phyloP scores from a whole-genome alignment of 2,888 invertebrate species.

The Apamea sordens region DNA sequence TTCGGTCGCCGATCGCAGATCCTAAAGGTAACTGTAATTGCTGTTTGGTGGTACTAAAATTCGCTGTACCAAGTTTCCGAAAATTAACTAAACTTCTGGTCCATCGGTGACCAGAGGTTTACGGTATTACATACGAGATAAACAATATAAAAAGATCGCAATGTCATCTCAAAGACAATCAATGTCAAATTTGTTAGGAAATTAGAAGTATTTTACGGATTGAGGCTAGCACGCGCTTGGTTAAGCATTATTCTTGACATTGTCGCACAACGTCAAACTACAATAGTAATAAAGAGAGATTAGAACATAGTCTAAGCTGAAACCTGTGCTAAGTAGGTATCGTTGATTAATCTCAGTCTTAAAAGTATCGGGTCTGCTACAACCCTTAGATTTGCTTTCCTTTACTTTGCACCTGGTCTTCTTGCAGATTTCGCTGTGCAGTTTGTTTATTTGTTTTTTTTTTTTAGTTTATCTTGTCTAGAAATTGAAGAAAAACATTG shows the following conservation, averaged over 20 bases:
- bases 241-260: too few species aligned
- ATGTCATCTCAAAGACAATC: not conserved
- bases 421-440: conserved; percentile 35
- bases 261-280: not conserved
- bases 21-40: not conserved
- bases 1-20: too few species aligned
- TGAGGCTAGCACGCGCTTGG: not conserved
- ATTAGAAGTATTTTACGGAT: not conserved
- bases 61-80: not conserved
- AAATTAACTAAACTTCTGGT: not conserved
- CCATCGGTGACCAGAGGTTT: too few species aligned
- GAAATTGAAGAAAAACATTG: conserved; percentile 53
- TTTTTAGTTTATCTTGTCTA: conserved; percentile 21
- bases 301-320: not conserved
- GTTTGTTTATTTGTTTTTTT: conserved; percentile 31
- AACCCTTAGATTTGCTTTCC: conserved; percentile 13
- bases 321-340: not conserved
- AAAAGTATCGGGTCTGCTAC: not conserved
- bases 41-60: too few species aligned
- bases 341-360: not conserved
- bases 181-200: too few species aligned
- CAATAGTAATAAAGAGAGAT: not conserved
- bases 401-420: conserved; percentile 42
- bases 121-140: not conserved
- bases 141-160: not conserved